Evolutionary conservation across 2,888 invertebrate species (phyloP).

Genomic region (Neoitamus cyanurus): DNA sequence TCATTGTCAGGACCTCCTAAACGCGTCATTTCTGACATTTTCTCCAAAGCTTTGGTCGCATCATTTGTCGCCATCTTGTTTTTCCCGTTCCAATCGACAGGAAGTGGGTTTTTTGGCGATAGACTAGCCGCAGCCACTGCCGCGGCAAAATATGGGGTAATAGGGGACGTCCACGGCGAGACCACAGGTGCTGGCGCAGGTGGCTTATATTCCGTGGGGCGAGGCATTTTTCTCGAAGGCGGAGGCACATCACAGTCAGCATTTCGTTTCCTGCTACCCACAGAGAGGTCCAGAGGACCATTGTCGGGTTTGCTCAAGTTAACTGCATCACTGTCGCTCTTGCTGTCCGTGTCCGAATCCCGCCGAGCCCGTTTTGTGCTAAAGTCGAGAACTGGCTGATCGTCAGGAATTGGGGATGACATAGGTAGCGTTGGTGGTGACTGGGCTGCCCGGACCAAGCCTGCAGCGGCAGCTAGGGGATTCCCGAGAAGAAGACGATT

Average conservation of each 20-base stretch:
- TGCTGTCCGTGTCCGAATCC: slow-evolving; percentile 69
- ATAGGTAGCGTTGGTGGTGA: slow-evolving; percentile 67
- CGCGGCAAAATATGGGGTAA: slow-evolving; percentile 84
- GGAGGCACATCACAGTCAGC: slow-evolving; percentile 74
- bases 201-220: slow-evolving; percentile 76
- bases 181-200: slow-evolving; percentile 65
- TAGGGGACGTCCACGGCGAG: slow-evolving; percentile 83
- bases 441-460: slow-evolving; percentile 67
- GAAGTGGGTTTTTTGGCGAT: slow-evolving; percentile 77
- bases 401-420: slow-evolving; percentile 69
- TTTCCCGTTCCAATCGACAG: slow-evolving; percentile 82
- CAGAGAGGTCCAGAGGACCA: slow-evolving; percentile 81
- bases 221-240: slow-evolving; percentile 73
- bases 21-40: slow-evolving; percentile 90
- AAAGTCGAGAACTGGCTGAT: slow-evolving; percentile 80
- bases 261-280: slow-evolving; percentile 79
- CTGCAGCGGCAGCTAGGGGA: slow-evolving; percentile 78
- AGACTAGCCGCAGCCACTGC: slow-evolving; percentile 81
- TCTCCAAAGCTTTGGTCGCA: slow-evolving; percentile 88
- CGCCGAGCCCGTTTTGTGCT: slow-evolving; percentile 77
- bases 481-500: slow-evolving; percentile 81
- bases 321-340: slow-evolving; percentile 75
- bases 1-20: slow-evolving; percentile 72
- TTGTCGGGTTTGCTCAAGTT: slow-evolving; percentile 77
- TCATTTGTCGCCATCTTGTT: slow-evolving; percentile 82